A percentile compares a stretch with the other conserved stretches of the same genome.
Conservation (phyloP, 2,113 vertebrate species). For the Romanogobio albipinnatus region DNA sequence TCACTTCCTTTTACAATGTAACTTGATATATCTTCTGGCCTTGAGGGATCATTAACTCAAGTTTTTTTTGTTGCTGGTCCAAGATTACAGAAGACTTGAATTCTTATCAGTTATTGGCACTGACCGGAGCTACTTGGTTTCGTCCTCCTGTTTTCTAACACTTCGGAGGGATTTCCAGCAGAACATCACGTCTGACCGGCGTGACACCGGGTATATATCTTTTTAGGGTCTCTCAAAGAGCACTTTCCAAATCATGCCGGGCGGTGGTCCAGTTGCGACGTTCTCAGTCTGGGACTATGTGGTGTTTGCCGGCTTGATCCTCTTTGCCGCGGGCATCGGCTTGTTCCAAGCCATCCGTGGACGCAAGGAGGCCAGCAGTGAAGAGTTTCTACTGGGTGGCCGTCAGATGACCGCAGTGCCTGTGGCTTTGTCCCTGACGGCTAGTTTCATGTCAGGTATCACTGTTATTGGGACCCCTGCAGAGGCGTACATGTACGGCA, state of each 20-base stretch:
- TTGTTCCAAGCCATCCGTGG: constrained; percentile 76
- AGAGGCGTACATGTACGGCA: constrained; percentile 75
- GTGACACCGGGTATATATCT: not conserved
- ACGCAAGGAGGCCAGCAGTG: constrained; percentile 70
- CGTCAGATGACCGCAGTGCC: constrained; percentile 80
- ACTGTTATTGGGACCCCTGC: constrained; percentile 81
- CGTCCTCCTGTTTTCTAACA: not conserved
- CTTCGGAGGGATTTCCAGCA: not conserved
- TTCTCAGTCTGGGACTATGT: constrained; percentile 84
- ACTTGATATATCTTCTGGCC: constrained; percentile 49
- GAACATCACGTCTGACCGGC: not conserved
- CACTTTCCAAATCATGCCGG: constrained; percentile 63
- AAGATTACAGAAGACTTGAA: constrained; percentile 25
- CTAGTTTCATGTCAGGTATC: constrained; percentile 84
- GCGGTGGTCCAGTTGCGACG: constrained; percentile 65
- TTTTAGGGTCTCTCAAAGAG: not conserved
- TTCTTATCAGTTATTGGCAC: constrained; percentile 32
- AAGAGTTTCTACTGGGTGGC: constrained; percentile 78
- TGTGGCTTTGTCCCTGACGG: constrained; percentile 81
- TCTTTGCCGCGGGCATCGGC: constrained; percentile 71
- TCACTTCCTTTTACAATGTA: constrained; percentile 54
- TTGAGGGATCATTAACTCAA: constrained; percentile 77
- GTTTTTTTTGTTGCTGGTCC: constrained; percentile 59
- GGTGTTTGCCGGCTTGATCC: constrained; percentile 73
- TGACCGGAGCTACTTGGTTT: constrained; percentile 2